Base-by-base conservation (phyloP, 1,140 invertebrate species). In the Drosophila miranda region DNA sequence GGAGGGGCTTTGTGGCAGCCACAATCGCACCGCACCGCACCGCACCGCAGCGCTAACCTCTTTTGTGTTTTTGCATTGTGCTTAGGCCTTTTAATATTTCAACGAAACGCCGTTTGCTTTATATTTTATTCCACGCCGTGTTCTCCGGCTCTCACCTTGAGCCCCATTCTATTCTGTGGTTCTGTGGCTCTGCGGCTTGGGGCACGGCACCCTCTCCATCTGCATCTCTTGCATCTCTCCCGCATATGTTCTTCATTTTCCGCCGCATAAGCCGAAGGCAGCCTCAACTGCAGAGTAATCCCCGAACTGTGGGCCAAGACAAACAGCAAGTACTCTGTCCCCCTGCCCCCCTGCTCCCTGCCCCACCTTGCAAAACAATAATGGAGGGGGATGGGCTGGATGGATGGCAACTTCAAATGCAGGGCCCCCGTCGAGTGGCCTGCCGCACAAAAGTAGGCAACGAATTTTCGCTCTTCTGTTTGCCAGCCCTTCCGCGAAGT, bases 21-120 rank as follows among this genome's bases (percentile, higher is more conserved):
- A 26, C 16, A 16, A 16, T 16, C 16, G 16, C 48, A 61, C 69
- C 49, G 52, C 66, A 59, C 76, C 72, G 67, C 52, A 61, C 69
- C 49, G 52, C 66, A 59, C 76, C 72, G 67, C 81, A 48, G 43
- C 52, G 60, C 23, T 52, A 44, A 42, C 54, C 80, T 38, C 34
- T 13, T 38, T 86, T 84, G 81, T 84, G 73, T 81, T 67, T 75
- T 81, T 61, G 62, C 81, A 73, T 84, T 84, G 77, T 81, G 73
- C 81, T 84, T 77, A 81, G 81, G 60, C 82, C 74, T 69, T 84
- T 84, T 86, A 84, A 86, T 84, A 86, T 84, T 86, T 86, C 81
- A 84, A 64, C 55, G 34, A 13, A 38, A 38, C 34, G 74, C 73
- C 68, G 55, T 86, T 66, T 52, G 73, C 53, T 66, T 48, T 57